These are phyloP conservation scores for Margaritifera margaritifera DNA, from an alignment of 2,888 invertebrate species.

Conservation along the genomic window DNA sequence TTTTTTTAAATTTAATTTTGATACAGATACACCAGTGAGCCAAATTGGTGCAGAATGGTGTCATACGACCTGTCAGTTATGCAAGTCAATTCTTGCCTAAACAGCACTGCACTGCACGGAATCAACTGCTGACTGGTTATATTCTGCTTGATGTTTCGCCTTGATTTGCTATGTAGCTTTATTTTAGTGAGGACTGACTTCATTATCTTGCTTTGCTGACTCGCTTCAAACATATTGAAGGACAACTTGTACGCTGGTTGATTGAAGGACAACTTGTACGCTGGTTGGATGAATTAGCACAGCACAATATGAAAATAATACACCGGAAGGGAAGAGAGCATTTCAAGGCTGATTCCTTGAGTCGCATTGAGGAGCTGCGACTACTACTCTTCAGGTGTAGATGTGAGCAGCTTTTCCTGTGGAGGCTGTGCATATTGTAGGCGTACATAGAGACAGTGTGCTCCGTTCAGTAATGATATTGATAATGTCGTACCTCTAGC, in stretches of 20 bases:
- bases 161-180: background rate
- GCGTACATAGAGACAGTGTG: conserved; percentile 1
- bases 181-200: conserved; percentile 2
- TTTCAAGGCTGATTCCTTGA: background rate
- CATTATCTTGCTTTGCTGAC: conserved; percentile 6
- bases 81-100: too few relatives aligned
- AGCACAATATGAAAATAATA: conserved; percentile 2
- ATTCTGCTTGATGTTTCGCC: too few relatives aligned
- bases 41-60: too few relatives aligned
- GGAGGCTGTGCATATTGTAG: conserved; percentile 4
- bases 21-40: too few relatives aligned
- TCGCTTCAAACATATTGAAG: conserved; percentile 4
- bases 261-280: conserved; percentile 6
- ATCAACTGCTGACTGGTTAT: too few relatives aligned
- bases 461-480: conserved; percentile 7
- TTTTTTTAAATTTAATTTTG: too few relatives aligned
- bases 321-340: background rate
- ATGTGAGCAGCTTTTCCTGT: background rate
- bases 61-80: too few relatives aligned
- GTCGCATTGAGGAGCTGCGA: background rate
- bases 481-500: conserved; percentile 12
- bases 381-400: background rate
- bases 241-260: too few relatives aligned
- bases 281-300: conserved; percentile 6
- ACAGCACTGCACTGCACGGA: too few relatives aligned